Conservation (phyloP, 2,113 vertebrate genomes). For the Phalacrocorax carbo region DNA sequence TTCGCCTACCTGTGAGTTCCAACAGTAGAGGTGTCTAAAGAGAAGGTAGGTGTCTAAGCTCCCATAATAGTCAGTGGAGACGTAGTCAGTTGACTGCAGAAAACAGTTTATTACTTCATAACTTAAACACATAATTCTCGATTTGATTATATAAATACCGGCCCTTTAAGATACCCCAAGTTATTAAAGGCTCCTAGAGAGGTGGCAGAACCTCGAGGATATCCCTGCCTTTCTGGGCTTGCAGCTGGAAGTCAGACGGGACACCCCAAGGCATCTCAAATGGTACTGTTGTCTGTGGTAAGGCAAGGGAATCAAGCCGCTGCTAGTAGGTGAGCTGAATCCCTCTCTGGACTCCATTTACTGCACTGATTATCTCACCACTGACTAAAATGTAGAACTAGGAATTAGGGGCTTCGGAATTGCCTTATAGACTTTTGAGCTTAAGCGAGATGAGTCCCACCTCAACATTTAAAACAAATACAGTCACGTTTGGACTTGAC, state of each 20-base stretch:
- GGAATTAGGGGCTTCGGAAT: background rate
- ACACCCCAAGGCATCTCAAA: background rate
- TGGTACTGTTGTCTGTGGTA: background rate
- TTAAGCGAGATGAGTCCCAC: background rate
- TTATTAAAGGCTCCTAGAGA: background rate
- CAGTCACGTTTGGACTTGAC: background rate
- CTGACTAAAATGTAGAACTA: background rate
- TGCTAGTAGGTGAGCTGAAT: background rate
- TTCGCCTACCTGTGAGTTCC: background rate
- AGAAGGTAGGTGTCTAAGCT: background rate
- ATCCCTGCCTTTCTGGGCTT: background rate
- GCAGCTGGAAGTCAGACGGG: background rate
- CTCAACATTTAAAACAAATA: background rate
- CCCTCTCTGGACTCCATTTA: background rate
- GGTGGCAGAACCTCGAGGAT: background rate
- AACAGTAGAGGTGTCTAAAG: background rate
- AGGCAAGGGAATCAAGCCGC: fast-evolving
- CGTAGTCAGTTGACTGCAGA: background rate
- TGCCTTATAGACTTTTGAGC: background rate
- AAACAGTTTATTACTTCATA: background rate
- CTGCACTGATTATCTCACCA: background rate
- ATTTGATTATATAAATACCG: background rate
- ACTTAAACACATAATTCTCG: fast-evolving
- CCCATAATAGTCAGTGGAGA: fast-evolving
- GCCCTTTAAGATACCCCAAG: background rate